Conservation (phyloP, 2,113 vertebrate genomes). For the Ciconia stormi region DNA sequence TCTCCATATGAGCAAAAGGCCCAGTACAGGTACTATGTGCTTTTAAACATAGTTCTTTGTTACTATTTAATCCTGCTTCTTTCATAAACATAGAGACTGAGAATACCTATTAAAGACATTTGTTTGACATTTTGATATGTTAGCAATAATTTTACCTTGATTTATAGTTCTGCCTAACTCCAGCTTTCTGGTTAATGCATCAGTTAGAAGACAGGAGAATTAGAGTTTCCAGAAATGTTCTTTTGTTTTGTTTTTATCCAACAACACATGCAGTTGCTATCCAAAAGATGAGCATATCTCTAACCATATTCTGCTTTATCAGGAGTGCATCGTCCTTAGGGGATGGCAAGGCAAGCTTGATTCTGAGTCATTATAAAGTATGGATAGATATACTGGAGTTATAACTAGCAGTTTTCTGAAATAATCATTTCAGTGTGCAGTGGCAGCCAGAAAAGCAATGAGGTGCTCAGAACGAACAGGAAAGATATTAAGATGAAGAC, state of each 20-base stretch:
- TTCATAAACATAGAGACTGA: background rate
- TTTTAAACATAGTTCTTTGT: background rate
- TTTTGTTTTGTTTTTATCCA: background rate
- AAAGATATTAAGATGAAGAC: background rate
- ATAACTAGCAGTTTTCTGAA: background rate
- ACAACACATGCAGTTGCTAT: background rate
- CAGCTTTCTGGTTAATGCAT: background rate
- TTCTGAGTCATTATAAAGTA: background rate
- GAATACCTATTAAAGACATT: background rate
- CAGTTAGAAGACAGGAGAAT: background rate
- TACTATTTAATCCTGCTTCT: background rate
- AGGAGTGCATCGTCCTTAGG: background rate
- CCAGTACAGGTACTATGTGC: background rate
- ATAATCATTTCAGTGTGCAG: background rate
- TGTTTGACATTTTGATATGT: slow-evolving; percentile 28
- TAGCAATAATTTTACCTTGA: background rate
- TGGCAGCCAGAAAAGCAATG: background rate
- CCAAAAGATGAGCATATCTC: background rate
- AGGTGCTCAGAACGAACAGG: background rate
- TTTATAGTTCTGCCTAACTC: background rate
- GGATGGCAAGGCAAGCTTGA: background rate
- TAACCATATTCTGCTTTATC: background rate
- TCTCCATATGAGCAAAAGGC: background rate
- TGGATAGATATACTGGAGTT: background rate
- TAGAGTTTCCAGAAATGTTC: background rate